Evolutionary conservation across 2,888 invertebrate species (phyloP).

Genomic region (Papilio gigon): DNA sequence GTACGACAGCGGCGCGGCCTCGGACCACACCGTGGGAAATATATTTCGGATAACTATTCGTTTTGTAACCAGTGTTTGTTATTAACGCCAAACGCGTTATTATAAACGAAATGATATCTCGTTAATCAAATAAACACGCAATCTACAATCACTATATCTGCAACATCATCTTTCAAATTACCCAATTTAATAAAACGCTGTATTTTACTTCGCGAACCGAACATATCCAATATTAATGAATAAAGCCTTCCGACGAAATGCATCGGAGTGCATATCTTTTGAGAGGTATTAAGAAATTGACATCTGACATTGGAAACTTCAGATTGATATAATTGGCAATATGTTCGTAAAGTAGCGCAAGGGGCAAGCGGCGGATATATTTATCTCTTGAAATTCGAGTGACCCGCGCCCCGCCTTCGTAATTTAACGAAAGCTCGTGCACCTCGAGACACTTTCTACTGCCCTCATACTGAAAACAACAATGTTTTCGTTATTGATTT

Average conservation of each 20-base stretch:
- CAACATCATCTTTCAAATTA: conserved; percentile 21
- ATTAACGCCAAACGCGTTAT: conserved; percentile 44
- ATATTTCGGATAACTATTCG: conserved; percentile 73
- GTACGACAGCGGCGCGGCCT: conserved; percentile 68
- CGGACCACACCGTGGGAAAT: conserved; percentile 75
- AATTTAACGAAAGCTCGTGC: conserved; percentile 76
- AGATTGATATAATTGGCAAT: conserved; percentile 70
- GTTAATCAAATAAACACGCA: conserved; percentile 19
- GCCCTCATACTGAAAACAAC: conserved; percentile 58
- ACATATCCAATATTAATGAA: conserved; percentile 26
- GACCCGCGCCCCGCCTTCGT: conserved; percentile 73
- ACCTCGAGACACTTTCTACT: conserved; percentile 79
- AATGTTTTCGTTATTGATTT: conserved; percentile 80
- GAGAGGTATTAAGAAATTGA: conserved; percentile 41
- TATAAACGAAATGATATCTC: conserved; percentile 28
- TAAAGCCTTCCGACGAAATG: conserved; percentile 27
- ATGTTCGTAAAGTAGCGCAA: conserved; percentile 78
- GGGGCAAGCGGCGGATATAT: conserved; percentile 76
- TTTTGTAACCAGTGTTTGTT: conserved; percentile 72
- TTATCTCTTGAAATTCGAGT: conserved; percentile 71
- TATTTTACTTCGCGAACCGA: conserved; percentile 8
- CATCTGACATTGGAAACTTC: conserved; percentile 61
- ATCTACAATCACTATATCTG: conserved; percentile 16
- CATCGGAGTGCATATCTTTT: conserved; percentile 36
- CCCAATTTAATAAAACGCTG: conserved; percentile 19